These are phyloP conservation scores for Paramuricea clavata DNA, from an alignment of 92 coral and sea anemone genomes.

Conservation along the genomic window DNA sequence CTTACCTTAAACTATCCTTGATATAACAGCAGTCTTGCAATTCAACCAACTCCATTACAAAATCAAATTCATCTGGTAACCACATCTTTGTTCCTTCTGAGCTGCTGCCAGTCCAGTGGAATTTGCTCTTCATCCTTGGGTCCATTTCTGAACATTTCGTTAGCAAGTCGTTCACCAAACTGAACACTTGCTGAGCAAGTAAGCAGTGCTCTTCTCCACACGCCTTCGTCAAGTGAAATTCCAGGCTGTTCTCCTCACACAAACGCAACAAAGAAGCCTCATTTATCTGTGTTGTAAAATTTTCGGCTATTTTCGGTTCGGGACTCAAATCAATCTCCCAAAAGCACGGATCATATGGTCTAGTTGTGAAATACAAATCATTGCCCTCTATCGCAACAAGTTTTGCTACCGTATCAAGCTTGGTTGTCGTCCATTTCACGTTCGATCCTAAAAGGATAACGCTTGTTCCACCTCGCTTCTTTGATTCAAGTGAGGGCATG, in stretches of 20 bases:
- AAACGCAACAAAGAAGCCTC: background rate
- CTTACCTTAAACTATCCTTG: background rate
- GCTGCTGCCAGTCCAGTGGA: slow-evolving; percentile 41
- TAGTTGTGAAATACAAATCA: background rate
- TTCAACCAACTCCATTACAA: slow-evolving; percentile 39
- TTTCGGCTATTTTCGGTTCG: background rate
- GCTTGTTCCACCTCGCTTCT: background rate
- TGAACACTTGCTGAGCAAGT: slow-evolving; percentile 29
- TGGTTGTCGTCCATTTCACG: background rate
- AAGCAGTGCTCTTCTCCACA: slow-evolving; percentile 50
- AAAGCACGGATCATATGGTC: background rate
- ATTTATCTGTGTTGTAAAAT: background rate
- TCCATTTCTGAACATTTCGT: slow-evolving; percentile 27
- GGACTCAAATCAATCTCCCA: background rate
- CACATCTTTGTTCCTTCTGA: slow-evolving; percentile 58
- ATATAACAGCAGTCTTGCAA: slow-evolving; percentile 14
- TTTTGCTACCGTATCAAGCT: background rate
- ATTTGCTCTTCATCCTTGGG: slow-evolving; percentile 19
- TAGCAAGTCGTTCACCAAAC: slow-evolving; percentile 41
- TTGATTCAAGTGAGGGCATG: background rate
- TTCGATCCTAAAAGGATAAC: background rate
- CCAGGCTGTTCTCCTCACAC: slow-evolving; percentile 39
- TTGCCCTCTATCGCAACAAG: background rate
- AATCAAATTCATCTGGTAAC: slow-evolving; percentile 60
- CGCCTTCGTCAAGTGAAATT: slow-evolving; percentile 35